Percentiles rank a stretch among this genome's conserved stretches.
Conservation (phyloP, 92 coral and sea anemone genomes). For the Anthopleura xanthogrammica region DNA sequence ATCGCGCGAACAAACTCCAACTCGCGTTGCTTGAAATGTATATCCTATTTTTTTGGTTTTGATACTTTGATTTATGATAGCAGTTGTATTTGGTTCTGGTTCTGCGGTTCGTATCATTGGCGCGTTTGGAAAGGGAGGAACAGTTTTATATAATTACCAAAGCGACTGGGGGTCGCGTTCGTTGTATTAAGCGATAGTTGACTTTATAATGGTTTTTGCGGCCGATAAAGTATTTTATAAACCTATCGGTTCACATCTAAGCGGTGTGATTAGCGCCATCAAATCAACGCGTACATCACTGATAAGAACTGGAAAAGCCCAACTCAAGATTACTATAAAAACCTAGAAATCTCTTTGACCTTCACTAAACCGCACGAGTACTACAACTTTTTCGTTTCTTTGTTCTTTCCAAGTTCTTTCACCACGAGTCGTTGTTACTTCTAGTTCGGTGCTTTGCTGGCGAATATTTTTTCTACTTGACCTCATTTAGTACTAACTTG, state of each 20-base stretch:
- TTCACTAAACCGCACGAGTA: conserved; percentile 23
- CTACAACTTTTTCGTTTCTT: not conserved
- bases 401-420: conserved; percentile 4
- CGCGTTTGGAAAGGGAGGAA: conserved; percentile 9
- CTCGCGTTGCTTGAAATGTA: not conserved
- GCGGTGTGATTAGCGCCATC: conserved; percentile 22
- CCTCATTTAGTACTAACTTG: conserved; percentile 10
- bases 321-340: not conserved
- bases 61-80: conserved; percentile 8
- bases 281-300: conserved; percentile 12
- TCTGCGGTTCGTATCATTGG: conserved; percentile 26
- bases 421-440: conserved; percentile 5
- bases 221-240: conserved; percentile 12
- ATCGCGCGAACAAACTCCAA: not conserved
- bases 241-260: conserved; percentile 24
- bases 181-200: conserved; percentile 9
- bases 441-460: not conserved
- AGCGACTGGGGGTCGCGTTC: conserved; percentile 23
- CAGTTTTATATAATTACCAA: not conserved
- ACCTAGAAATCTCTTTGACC: conserved; percentile 17
- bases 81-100: not conserved
- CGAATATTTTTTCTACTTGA: conserved; percentile 9
- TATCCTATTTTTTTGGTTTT: not conserved
- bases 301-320: conserved; percentile 7
- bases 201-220: conserved; percentile 32